Conservation (phyloP, 2,888 invertebrate species). For the Napeogenes inachia region DNA sequence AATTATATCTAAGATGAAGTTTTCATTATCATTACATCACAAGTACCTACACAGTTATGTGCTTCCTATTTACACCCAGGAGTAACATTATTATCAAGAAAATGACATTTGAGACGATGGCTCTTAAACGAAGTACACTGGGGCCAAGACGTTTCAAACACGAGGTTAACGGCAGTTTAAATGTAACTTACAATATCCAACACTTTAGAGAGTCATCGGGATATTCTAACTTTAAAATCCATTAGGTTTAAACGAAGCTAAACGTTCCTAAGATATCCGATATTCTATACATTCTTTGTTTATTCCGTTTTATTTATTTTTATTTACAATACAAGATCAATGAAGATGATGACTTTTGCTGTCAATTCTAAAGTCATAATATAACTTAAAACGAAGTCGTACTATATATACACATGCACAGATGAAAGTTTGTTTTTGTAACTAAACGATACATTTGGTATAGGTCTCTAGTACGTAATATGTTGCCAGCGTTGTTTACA, state of each 20-base stretch:
- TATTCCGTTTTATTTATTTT: background rate
- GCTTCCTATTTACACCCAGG: constrained; percentile 8
- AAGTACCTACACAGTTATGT: too few relatives aligned
- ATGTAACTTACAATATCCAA: constrained; percentile 17
- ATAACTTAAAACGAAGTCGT: too few relatives aligned
- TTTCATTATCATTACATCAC: too few relatives aligned
- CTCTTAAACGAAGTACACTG: constrained; percentile 13
- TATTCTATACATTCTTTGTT: constrained; percentile 3
- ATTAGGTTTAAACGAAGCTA: background rate
- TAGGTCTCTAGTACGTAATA: too few relatives aligned
- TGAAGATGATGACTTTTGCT: too few relatives aligned
- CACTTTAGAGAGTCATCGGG: constrained; percentile 10
- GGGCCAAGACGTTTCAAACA: constrained; percentile 12
- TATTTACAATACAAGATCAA: background rate
- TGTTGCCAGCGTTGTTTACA: background rate
- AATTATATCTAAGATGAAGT: too few relatives aligned
- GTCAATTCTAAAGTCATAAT: too few relatives aligned
- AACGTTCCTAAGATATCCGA: background rate
- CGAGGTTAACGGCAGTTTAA: constrained; percentile 16
- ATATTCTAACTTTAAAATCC: constrained; percentile 4
- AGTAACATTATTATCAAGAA: constrained; percentile 19
- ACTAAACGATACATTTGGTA: too few relatives aligned
- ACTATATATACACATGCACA: too few relatives aligned
- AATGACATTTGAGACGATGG: constrained; percentile 21
- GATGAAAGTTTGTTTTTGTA: too few relatives aligned